These are phyloP conservation scores for Gambusia holbrooki DNA, from an alignment of 2,113 vertebrate species.

Conservation along the genomic window DNA sequence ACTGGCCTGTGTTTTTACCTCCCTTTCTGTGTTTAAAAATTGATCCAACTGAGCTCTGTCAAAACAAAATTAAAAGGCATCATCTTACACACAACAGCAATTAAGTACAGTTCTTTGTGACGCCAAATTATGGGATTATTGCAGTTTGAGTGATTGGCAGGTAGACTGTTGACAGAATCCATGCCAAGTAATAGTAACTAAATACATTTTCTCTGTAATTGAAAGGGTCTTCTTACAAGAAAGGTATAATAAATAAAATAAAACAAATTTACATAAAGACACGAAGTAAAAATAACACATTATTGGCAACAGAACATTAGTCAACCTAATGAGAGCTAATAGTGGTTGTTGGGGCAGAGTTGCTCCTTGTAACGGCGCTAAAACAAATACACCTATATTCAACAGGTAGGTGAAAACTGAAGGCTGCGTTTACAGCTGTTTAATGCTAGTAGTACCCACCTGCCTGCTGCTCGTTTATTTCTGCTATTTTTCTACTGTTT, in stretches of 20 bases:
- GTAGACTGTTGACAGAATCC: constrained; percentile 22
- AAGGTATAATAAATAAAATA: background rate
- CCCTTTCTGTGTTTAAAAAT: background rate
- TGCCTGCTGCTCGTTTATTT: background rate
- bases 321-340: background rate
- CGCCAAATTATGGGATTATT: constrained; percentile 46
- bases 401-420: constrained; percentile 37
- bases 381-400: constrained; percentile 25
- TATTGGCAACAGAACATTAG: background rate
- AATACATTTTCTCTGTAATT: background rate
- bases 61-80: background rate
- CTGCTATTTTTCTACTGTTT: background rate
- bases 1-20: background rate
- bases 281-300: background rate
- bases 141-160: constrained; percentile 49
- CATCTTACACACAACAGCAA: background rate
- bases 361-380: constrained; percentile 15
- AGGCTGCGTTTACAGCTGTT: background rate
- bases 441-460: background rate
- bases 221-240: background rate
- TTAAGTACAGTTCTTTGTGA: background rate
- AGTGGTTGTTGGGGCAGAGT: background rate
- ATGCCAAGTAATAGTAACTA: background rate
- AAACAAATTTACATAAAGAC: fast-evolving
- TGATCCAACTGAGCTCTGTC: background rate